Base-by-base conservation (phyloP, 1,140 invertebrate species). In the Chironomus tepperi region DNA sequence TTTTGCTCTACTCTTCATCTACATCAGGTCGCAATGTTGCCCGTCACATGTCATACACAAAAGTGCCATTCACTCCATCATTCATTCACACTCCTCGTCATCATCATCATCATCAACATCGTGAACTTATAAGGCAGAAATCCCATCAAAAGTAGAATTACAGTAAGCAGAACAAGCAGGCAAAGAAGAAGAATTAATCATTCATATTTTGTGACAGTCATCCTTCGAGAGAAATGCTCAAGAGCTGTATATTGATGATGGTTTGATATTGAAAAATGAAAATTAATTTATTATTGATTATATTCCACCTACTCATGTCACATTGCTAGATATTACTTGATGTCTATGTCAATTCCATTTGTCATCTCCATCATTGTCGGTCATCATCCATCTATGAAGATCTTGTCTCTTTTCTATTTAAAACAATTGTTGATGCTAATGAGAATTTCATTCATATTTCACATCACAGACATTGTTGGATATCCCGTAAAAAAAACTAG, bases 131-230 rank as follows among this genome's bases (percentile, higher is more conserved):
- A 15, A 57, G 47, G 47, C 24, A 34, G 5, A n/a, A 57, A n/a
- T 5, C 47, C 47, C 47, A 57, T 57, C 24, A 34, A 34, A 34
- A 34, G 24, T 1, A 34, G 47, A 57, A n/a, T 57, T n/a, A n/a
- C 12, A 57, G 47, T 57, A 57, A 57, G 47, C 47, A 12, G n/a
- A n/a, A 15, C 3, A 57, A n/a, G 47, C 12, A 12, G 3, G 47
- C 2, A 15, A 3, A 8, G 15, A 15, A 47, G 18, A 9, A 70
- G 19, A 70, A 70, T 70, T 70, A 70, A 70, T 70, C 65, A 70
- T 70, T 70, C 65, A 70, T 70, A 70, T 70, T 70, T 70, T 21
- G 65, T 70, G 65, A 70, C 65, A 70, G 65, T 70, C 65, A 70
- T 70, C 65, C 65, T 70, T 70, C 19, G 18, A 70, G 65, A 18